Percentiles rank a stretch among this genome's conserved stretches.
Evolutionary conservation across 2,797 vertebrate species (phyloP).

Genomic region (Meda fulgida): DNA sequence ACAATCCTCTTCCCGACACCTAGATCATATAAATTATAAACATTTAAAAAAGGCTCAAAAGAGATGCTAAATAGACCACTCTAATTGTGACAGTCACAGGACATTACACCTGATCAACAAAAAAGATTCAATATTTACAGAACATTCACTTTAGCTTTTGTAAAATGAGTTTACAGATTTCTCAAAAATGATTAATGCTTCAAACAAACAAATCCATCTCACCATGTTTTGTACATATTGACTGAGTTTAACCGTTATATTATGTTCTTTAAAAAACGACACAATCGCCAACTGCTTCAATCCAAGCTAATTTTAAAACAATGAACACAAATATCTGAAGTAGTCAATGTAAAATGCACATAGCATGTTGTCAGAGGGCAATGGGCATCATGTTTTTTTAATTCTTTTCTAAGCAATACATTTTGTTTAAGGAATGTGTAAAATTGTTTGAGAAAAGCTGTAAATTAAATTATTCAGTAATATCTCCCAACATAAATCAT

Average conservation of each 20-base stretch:
- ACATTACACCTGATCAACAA: background rate
- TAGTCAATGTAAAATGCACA: no score
- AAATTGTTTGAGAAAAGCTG: background rate
- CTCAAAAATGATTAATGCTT: background rate
- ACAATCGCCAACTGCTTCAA: background rate
- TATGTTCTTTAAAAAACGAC: background rate
- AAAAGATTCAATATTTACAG: background rate
- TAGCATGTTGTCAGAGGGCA: background rate
- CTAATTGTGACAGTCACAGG: no score
- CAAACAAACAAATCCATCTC: background rate
- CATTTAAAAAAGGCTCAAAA: no score
- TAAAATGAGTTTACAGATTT: background rate
- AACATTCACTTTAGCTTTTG: background rate
- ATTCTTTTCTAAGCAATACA: no score
- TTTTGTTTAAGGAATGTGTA: no score
- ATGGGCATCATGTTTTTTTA: no score
- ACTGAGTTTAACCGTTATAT: background rate
- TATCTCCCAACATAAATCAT: conserved; percentile 1
- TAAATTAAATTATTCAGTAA: background rate
- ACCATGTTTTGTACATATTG: background rate
- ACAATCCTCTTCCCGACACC: no score
- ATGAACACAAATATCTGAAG: no score
- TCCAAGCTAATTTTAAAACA: background rate
- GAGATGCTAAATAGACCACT: no score
- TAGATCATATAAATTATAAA: no score